Conservation (phyloP, 2,113 vertebrate genomes). For the Prunella fulvescens region DNA sequence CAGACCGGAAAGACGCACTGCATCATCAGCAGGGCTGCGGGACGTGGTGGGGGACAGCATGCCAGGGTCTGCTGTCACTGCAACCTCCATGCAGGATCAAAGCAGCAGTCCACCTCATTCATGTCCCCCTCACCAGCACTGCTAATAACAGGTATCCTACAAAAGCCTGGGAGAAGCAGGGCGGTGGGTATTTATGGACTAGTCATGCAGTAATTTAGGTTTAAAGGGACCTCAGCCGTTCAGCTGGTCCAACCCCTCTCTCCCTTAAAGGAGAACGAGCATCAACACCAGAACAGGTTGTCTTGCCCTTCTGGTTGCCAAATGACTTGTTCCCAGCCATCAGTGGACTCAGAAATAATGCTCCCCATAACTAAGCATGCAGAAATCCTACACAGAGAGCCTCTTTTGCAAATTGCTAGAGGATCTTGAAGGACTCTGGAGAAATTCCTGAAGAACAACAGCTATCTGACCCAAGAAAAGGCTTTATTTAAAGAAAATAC, state of each 20-base stretch:
- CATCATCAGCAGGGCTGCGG: not conserved
- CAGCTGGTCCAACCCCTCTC: not conserved
- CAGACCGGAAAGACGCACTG: not conserved
- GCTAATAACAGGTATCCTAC: slow-evolving; percentile 1
- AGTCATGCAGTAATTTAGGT: not conserved
- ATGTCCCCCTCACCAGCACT: not conserved
- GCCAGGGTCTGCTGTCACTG: slow-evolving; percentile 32
- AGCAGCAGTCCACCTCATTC: not conserved
- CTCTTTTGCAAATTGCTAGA: not conserved
- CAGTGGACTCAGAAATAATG: not conserved
- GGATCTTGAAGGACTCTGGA: not conserved
- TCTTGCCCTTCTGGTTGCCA: not conserved
- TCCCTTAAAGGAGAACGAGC: not conserved
- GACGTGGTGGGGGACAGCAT: not conserved
- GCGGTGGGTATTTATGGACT: not conserved
- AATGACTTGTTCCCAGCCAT: not conserved
- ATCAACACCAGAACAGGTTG: not conserved
- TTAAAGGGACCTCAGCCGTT: not conserved
- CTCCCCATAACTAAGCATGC: not conserved
- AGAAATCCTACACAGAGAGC: not conserved
- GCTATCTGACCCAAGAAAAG: not conserved
- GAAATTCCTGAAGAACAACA: not conserved
- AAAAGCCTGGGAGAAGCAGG: not conserved
- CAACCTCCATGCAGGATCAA: not conserved
- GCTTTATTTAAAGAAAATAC: not conserved